Base-by-base conservation (phyloP, 1,140 invertebrate genomes). In the Trissolcus basalis region DNA sequence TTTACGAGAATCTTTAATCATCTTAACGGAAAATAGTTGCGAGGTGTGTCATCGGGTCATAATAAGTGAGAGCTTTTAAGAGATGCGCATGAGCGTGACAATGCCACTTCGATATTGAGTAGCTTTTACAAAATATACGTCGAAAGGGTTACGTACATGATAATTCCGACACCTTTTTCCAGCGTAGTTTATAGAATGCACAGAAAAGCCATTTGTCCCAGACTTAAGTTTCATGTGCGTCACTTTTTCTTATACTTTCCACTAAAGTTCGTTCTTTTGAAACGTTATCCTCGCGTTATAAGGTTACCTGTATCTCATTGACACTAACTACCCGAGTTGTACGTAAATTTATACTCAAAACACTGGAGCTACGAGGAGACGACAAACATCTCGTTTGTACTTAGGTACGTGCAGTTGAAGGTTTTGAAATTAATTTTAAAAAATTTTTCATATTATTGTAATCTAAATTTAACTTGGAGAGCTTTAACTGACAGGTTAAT, bases 1-100 rank as follows among this genome's bases (percentile, higher is more conserved):
- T 78, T 78, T 74, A 78, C 48, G 67, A 65, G 50, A 50, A 70
- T 71, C 70, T 70, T 74, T 77, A 74, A 78, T 70, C 58, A 63
- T 59, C 33, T 45, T 50, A 64, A 68, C 60, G 49, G 56, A 53
- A 27, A 27, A 19, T 69, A 68, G 55, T 49, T 65, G 60, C 65
- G 49, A 73, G 76, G 74, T 71, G 76, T 73, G 56, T 67, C 67
- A 64, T 71, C 58, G 32, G 55, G 54, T 39, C 54, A 56, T 68
- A 73, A 78, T 27, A 6, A 27, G 67, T 63, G 55, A 63, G n/a
- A 70, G 59, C 53, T 74, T 69, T 73, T 70, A 70, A 67, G 64
- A 51, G 74, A 1, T 67, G 74, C 69, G 74, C 78, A 79, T 79
- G 78, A 77, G 73, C 69, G 59, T 44, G 58, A 64, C 58, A 59